These are phyloP conservation scores for Drosophila willistoni DNA, from an alignment of 1,140 invertebrate genomes.

Conservation along the genomic window DNA sequence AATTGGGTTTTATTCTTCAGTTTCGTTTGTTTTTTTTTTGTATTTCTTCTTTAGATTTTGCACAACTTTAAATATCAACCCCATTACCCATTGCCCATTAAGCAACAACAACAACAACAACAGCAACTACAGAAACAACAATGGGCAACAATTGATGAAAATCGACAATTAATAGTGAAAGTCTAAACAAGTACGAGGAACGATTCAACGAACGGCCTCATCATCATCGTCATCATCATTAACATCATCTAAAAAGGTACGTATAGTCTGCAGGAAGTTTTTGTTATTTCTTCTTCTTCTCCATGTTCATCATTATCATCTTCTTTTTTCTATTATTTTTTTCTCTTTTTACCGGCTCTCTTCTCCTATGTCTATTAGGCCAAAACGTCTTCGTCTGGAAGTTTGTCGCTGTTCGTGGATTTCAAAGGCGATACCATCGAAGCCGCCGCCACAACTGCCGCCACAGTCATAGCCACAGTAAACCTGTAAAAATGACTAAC, in stretches of 20 bases:
- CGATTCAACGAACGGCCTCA: constrained; percentile 45
- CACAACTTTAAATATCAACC: constrained; percentile 80
- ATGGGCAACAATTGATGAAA: constrained; percentile 73
- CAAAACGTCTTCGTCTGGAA: constrained; percentile 37
- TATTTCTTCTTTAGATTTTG: constrained; percentile 40
- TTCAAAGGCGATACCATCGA: constrained; percentile 78
- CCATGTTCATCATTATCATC: background rate
- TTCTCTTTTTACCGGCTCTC: constrained; percentile 10
- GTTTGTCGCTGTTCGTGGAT: constrained; percentile 71
- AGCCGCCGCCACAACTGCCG: constrained; percentile 50
- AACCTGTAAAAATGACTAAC: constrained; percentile 72
- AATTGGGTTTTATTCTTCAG: constrained; percentile 59
- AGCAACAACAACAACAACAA: constrained; percentile 52
- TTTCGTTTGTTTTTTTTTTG: constrained; percentile 30
- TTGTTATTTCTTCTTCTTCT: constrained; percentile 2
- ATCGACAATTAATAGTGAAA: constrained; percentile 81
- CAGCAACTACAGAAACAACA: constrained; percentile 44
- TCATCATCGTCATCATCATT: constrained; percentile 58
- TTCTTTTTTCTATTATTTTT: constrained; percentile 6
- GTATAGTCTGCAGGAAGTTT: constrained; percentile 65
- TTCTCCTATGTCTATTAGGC: constrained; percentile 66
- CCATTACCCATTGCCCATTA: constrained; percentile 74
- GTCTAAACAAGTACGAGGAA: constrained; percentile 59
- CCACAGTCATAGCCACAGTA: constrained; percentile 19
- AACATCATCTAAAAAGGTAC: constrained; percentile 61